phyloP scores from a whole-genome alignment of 2,888 invertebrate species.

The Hypena proboscidalis region DNA sequence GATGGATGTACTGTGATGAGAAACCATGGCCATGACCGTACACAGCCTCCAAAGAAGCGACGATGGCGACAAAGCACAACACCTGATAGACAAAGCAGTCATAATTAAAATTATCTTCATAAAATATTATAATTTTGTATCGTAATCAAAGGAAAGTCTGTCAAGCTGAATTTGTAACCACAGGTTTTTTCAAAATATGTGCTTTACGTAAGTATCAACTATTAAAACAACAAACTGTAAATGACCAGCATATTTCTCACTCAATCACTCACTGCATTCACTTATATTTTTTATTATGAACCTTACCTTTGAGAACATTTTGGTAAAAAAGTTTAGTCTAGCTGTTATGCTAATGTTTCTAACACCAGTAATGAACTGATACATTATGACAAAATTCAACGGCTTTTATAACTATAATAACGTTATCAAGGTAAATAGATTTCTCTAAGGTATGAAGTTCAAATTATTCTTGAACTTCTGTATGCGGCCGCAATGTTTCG shows the following conservation, averaged over 20 bases:
- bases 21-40: conserved; percentile 64
- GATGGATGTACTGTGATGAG: conserved; percentile 68
- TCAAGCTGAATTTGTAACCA: no score
- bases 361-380: conserved; percentile 67
- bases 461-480: conserved; percentile 58
- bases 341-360: conserved; percentile 52
- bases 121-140: no score
- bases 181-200: no score
- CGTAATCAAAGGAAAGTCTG: no score
- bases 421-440: conserved; percentile 76
- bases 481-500: conserved; percentile 65
- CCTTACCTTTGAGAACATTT: conserved; percentile 76
- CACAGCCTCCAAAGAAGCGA: conserved; percentile 53
- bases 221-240: no score
- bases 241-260: no score
- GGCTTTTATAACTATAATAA: conserved; percentile 77
- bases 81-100: conserved; percentile 40
- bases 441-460: conserved; percentile 65
- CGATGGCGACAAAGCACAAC: conserved; percentile 54
- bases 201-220: no score
- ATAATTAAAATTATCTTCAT: no score
- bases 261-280: conserved; percentile 12
- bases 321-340: conserved; percentile 37
- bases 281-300: conserved; percentile 9
- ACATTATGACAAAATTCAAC: conserved; percentile 55